phyloP scores from a whole-genome alignment of 2,888 invertebrate genomes.

The Mimachlamys varia region DNA sequence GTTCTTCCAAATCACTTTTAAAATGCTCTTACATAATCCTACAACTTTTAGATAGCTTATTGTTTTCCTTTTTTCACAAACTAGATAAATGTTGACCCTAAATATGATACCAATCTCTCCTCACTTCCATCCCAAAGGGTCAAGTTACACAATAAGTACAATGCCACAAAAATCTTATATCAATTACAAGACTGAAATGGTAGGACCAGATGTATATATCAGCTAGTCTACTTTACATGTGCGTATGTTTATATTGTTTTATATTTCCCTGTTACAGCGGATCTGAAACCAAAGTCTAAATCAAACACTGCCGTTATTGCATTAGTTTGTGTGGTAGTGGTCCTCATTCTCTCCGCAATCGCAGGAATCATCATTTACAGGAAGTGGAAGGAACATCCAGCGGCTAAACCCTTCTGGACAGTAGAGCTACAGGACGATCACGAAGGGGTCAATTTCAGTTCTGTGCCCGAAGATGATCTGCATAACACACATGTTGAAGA shows the following conservation, averaged over 20 bases:
- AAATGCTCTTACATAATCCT: too few species aligned
- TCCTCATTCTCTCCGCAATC: conserved; percentile 62
- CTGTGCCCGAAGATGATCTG: conserved; percentile 68
- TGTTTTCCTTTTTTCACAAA: too few species aligned
- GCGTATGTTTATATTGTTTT: not conserved
- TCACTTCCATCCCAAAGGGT: too few species aligned
- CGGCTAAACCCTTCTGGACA: conserved; percentile 72
- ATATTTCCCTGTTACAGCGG: conserved; percentile 40
- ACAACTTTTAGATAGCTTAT: too few species aligned
- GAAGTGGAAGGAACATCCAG: conserved; percentile 59
- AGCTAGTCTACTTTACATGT: not conserved
- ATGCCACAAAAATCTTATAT: too few species aligned
- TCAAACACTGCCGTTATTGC: conserved; percentile 60
- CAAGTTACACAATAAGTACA: too few species aligned
- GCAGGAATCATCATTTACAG: conserved; percentile 66
- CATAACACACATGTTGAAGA: conserved; percentile 59
- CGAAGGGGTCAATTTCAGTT: conserved; percentile 75
- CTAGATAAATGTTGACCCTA: too few species aligned
- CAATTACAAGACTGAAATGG: too few species aligned
- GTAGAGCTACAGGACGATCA: conserved; percentile 74
- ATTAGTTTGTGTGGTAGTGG: conserved; percentile 61
- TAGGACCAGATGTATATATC: too few species aligned
- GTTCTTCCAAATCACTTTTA: too few species aligned
- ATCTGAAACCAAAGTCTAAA: conserved; percentile 36
- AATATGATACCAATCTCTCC: too few species aligned